phyloP scores from a whole-genome alignment of 2,797 vertebrate genomes.

The Benthosema pterotum region DNA sequence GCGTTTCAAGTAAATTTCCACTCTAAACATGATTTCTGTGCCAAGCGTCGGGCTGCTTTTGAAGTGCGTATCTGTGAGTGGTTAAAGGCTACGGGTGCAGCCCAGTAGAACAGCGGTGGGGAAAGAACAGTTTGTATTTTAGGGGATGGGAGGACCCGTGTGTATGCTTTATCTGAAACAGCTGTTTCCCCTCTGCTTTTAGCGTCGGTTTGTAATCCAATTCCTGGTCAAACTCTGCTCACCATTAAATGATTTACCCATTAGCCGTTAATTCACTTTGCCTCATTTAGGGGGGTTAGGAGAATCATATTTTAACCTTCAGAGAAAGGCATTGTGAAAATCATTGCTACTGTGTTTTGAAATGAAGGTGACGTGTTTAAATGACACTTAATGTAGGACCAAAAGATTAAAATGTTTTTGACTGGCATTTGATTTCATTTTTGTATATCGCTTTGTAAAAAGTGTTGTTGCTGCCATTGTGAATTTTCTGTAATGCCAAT shows the following conservation, averaged over 20 bases:
- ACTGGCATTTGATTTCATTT: conserved; percentile 17
- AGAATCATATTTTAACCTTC: conserved; percentile 59
- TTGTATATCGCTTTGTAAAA: neutral
- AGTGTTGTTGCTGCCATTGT: conserved; percentile 32
- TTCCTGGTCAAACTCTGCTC: conserved; percentile 62
- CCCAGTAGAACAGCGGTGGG: conserved; percentile 18
- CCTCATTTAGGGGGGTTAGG: conserved; percentile 53
- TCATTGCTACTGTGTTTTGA: conserved; percentile 62
- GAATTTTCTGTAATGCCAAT: too few relatives aligned
- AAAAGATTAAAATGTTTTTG: conserved; percentile 22
- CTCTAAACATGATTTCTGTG: conserved; percentile 53
- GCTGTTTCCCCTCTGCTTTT: conserved; percentile 68
- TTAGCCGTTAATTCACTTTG: conserved; percentile 68
- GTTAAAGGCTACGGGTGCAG: conserved; percentile 28
- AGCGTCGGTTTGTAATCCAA: conserved; percentile 65
- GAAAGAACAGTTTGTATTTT: conserved; percentile 59
- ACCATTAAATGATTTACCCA: conserved; percentile 68
- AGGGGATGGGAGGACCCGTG: conserved; percentile 47
- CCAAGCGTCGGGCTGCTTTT: conserved; percentile 56
- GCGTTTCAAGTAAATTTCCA: conserved; percentile 59
- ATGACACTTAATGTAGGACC: conserved; percentile 50
- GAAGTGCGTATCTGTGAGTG: conserved; percentile 60
- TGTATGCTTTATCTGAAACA: conserved; percentile 72
- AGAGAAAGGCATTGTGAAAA: conserved; percentile 37
- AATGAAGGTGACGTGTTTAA: conserved; percentile 63